Evolutionary conservation across 1,140 invertebrate species (phyloP), one percentile per base, ranked within the genome.

Genomic region (Drosophila sulfurigaster): DNA sequence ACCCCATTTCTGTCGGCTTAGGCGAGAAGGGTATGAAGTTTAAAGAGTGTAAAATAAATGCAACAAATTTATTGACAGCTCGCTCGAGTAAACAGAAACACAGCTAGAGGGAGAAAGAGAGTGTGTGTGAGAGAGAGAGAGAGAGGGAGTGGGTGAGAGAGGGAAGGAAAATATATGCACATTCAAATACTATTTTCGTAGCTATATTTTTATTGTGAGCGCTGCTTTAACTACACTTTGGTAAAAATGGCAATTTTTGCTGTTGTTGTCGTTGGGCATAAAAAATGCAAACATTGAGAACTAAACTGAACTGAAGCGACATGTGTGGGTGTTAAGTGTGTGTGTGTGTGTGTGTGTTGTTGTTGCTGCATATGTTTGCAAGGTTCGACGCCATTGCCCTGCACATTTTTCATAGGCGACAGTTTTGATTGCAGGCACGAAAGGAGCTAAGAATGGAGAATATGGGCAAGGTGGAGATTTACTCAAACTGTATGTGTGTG

Each of bases 391-490:
- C 83, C 83, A 88, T 82, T 82, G 82, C 82, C 75, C 82, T 78
- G 73, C 73, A 86, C 83, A 87, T 87, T 88, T 82, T 82, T 87
- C 83, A 87, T 75, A 87, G 83, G 83, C 80, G 83, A 88, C 83
- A 88, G 83, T 88, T 88, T 88, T 88, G 83, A 88, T 88, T 88
- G 80, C 83, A 64, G 43, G 63, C 71, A 38, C 69, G 63, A 51
- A 45, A 72, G 45, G 58, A 46, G 11, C 20, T 25, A 16, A 59
- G 43, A 32, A 35, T 49, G 56, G 13, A 60, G 51, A 48, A 49
- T 25, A 16, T 49, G 41, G 38, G 56, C 60, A 64, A 67, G 38
- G 25, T 13, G 51, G 57, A 65, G 62, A 60, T 59, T 62, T 68
- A 30, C 30, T 25, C 20, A 25, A 25, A 4, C 25, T 57, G 32